Percentiles rank a stretch among this genome's conserved stretches.
Conservation (phyloP, 2,797 vertebrate genomes). For the Rhynchonycteris naso region DNA sequence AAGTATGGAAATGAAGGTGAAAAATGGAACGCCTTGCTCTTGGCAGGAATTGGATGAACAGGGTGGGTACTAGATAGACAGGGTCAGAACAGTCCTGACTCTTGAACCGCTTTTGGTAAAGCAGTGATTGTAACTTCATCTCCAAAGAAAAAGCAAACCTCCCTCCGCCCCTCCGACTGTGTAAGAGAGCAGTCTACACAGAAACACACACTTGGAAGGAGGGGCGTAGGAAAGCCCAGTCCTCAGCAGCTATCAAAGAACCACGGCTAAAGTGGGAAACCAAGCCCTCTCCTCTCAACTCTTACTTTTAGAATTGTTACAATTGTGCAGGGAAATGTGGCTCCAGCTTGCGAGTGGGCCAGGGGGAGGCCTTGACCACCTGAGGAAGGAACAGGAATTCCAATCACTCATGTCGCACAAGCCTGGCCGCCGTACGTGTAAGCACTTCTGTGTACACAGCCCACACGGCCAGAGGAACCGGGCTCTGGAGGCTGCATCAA, state of each 20-base stretch:
- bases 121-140: not conserved
- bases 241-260: not conserved
- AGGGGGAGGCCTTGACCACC: not conserved
- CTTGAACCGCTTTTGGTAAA: not conserved
- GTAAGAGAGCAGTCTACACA: too few species aligned
- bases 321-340: not conserved
- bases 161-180: too few species aligned
- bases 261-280: not conserved
- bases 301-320: not conserved
- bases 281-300: not conserved
- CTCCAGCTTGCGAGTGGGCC: not conserved
- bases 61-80: not conserved
- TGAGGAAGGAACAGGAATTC: not conserved
- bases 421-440: fast-evolving
- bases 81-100: not conserved
- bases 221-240: not conserved
- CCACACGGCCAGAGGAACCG: fast-evolving
- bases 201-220: not conserved
- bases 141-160: not conserved
- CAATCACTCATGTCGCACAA: fast-evolving
- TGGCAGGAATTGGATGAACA: not conserved
- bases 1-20: not conserved
- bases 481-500: fast-evolving
- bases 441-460: not conserved
- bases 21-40: not conserved